A percentile compares a stretch with the other conserved stretches of the same genome.
These are phyloP conservation scores for Pammene aurita DNA, from an alignment of 2,888 invertebrate genomes.

Conservation along the genomic window DNA sequence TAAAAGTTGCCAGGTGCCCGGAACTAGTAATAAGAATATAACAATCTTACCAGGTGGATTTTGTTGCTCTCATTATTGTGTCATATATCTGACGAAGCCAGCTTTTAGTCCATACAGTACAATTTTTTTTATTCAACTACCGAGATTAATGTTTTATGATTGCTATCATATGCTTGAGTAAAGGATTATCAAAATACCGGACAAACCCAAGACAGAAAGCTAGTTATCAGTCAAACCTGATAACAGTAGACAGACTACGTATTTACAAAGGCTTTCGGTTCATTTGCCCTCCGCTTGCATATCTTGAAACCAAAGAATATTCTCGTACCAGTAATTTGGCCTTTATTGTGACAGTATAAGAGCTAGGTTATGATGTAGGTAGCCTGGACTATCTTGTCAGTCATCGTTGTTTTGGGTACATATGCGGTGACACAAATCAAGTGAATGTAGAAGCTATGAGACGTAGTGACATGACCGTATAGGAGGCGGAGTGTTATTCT, in stretches of 20 bases:
- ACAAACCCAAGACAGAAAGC: slow-evolving; percentile 13
- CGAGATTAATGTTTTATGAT: too few relatives aligned
- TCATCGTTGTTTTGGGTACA: slow-evolving; percentile 16
- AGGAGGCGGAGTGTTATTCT: too few relatives aligned
- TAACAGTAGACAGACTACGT: slow-evolving; percentile 26
- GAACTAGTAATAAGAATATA: too few relatives aligned
- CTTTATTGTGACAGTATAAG: background rate
- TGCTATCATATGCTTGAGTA: too few relatives aligned
- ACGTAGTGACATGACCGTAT: too few relatives aligned
- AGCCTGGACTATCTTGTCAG: slow-evolving; percentile 11
- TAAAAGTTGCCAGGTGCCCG: too few relatives aligned
- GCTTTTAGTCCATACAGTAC: too few relatives aligned
- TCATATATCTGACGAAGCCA: too few relatives aligned
- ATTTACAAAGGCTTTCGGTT: slow-evolving; percentile 29
- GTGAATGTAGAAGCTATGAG: background rate
- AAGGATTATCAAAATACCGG: background rate
- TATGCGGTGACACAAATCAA: slow-evolving; percentile 22
- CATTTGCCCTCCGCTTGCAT: slow-evolving; percentile 21
- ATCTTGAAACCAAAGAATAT: background rate
- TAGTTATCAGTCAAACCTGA: slow-evolving; percentile 32
- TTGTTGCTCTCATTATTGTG: too few relatives aligned
- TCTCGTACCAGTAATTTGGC: background rate
- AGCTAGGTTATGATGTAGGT: background rate
- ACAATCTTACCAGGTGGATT: too few relatives aligned
- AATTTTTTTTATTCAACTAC: too few relatives aligned